Evolutionary conservation across 2,888 invertebrate species (phyloP).

Genomic region (Drosophila conformis): DNA sequence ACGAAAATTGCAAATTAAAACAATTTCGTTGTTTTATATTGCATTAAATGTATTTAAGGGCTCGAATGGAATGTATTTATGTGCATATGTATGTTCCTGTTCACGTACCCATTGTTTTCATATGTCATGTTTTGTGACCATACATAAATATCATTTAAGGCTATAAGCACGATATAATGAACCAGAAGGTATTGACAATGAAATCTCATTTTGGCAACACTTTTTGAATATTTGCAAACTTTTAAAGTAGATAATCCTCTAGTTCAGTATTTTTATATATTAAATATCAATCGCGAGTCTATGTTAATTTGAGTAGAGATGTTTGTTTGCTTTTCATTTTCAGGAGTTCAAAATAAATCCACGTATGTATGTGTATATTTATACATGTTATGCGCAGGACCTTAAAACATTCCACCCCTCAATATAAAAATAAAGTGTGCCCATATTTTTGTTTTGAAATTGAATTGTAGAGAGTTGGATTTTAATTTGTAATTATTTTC

Average conservation of each 20-base stretch:
- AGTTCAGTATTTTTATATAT: neutral
- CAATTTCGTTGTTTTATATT: neutral
- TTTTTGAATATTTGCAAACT: neutral
- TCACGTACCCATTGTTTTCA: constrained; percentile 30
- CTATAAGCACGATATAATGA: constrained; percentile 4
- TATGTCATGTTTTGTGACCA: constrained; percentile 20
- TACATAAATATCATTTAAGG: constrained; percentile 21
- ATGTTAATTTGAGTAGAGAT: neutral
- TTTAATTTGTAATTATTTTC: neutral
- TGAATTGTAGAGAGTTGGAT: neutral
- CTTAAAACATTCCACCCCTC: constrained; percentile 11
- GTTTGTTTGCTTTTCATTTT: constrained; percentile 13
- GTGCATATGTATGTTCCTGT: neutral
- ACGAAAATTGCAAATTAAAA: neutral
- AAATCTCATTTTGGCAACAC: constrained; percentile 7
- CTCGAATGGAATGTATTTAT: neutral
- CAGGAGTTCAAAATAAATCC: constrained; percentile 11
- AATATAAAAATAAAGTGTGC: neutral
- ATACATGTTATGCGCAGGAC: constrained; percentile 24
- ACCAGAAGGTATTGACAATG: constrained; percentile 4
- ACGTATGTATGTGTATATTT: neutral
- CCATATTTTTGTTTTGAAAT: neutral
- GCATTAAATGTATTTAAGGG: neutral
- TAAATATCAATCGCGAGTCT: neutral
- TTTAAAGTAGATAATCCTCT: neutral